Percentiles rank a stretch among this genome's conserved stretches.
Evolutionary conservation across 2,888 invertebrate species (phyloP).

Genomic region (Thysanoteuthis rhombus): DNA sequence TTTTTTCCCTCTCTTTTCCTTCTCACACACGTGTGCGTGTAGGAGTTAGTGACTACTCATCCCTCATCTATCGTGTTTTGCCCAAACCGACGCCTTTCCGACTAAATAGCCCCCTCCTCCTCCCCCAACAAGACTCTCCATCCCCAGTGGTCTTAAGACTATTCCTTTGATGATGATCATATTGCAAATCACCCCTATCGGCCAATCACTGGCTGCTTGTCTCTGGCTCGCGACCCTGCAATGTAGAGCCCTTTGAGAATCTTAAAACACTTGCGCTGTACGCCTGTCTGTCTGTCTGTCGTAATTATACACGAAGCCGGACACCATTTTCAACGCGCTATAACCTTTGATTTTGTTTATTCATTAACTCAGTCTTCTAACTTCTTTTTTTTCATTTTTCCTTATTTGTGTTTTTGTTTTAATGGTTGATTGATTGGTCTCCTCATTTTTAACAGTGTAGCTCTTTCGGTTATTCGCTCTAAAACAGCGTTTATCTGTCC

Average conservation of each 20-base stretch:
- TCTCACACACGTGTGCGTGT: background rate
- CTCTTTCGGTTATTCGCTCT: background rate
- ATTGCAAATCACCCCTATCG: background rate
- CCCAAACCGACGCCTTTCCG: background rate
- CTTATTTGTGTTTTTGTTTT: background rate
- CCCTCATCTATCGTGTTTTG: background rate
- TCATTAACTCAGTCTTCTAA: background rate
- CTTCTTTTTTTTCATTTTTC: background rate
- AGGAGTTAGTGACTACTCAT: background rate
- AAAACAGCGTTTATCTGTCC: background rate
- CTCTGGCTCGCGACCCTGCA: background rate
- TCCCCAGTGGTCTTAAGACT: background rate
- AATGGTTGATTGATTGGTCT: background rate
- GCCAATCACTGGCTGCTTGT: background rate
- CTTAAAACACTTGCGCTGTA: background rate
- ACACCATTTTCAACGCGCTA: background rate
- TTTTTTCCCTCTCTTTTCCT: no score
- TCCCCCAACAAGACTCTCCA: background rate
- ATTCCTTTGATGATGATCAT: background rate
- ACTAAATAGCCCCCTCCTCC: background rate
- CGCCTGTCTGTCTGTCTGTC: conserved; percentile 1
- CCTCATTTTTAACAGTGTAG: background rate
- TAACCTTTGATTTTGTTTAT: background rate
- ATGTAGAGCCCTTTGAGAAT: background rate
- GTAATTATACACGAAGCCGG: background rate